Conservation (phyloP, 64 coral and sea anemone species). For the Porites australiensis region DNA sequence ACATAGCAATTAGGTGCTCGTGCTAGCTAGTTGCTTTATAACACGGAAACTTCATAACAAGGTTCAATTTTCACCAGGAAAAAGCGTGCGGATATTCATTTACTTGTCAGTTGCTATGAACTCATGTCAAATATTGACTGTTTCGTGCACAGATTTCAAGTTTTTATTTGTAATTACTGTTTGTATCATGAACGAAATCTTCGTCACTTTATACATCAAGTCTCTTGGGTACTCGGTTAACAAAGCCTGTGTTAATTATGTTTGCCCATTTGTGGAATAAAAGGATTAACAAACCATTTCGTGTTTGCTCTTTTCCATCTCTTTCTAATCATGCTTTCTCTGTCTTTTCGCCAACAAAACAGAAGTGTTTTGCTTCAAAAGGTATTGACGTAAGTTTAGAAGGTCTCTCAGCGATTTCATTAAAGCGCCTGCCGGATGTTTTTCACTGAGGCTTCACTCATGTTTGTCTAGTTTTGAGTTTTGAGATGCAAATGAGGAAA, state of each 20-base stretch:
- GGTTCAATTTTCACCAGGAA: background rate
- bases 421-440: no score
- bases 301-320: background rate
- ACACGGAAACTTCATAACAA: background rate
- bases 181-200: background rate
- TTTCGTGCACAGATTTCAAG: constrained; percentile 3
- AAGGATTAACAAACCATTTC: background rate
- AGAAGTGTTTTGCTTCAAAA: background rate
- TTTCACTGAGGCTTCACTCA: background rate
- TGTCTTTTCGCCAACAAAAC: background rate
- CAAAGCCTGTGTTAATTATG: constrained; percentile 3
- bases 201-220: background rate
- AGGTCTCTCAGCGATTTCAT: no score
- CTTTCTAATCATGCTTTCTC: background rate
- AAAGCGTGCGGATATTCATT: background rate
- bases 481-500: background rate
- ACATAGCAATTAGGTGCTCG: background rate
- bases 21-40: background rate
- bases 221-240: background rate
- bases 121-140: background rate
- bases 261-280: constrained; percentile 4
- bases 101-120: background rate
- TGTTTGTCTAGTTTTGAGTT: background rate
- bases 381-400: background rate
- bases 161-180: background rate